phyloP scores from a whole-genome alignment of 2,888 invertebrate genomes.

The Ornithoptera priamus region DNA sequence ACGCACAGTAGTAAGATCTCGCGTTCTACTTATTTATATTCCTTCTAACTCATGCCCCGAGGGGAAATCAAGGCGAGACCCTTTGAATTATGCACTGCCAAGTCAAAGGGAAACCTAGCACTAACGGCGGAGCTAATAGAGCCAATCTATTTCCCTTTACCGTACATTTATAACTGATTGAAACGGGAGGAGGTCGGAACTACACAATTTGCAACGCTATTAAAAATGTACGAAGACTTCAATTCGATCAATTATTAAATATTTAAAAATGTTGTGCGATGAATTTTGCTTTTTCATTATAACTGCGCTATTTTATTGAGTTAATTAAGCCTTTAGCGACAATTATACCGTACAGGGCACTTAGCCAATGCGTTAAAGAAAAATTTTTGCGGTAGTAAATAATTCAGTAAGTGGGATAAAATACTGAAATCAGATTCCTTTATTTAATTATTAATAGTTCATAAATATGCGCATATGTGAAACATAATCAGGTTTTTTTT shows the following conservation, averaged over 20 bases:
- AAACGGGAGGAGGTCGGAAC: conserved; percentile 24
- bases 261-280: background rate
- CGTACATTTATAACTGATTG: conserved; percentile 39
- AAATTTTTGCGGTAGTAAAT: too few species aligned
- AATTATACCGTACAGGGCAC: background rate
- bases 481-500: too few species aligned
- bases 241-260: conserved; percentile 2
- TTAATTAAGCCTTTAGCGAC: background rate
- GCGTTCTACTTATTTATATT: conserved; percentile 33
- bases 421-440: too few species aligned
- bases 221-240: conserved; percentile 21
- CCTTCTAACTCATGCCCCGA: conserved; percentile 38
- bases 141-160: conserved; percentile 46
- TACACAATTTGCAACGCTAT: conserved; percentile 27
- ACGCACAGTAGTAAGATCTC: conserved; percentile 13
- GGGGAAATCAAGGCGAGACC: conserved; percentile 40
- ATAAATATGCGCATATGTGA: too few species aligned
- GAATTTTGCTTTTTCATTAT: conserved; percentile 1
- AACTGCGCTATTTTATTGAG: background rate
- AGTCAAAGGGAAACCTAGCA: conserved; percentile 44
- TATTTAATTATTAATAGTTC: too few species aligned
- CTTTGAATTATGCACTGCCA: conserved; percentile 46
- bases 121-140: conserved; percentile 42
- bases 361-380: background rate
- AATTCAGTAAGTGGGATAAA: too few species aligned